These are phyloP conservation scores for Teleogryllus occipitalis DNA, from an alignment of 1,140 invertebrate species.

Conservation along the genomic window DNA sequence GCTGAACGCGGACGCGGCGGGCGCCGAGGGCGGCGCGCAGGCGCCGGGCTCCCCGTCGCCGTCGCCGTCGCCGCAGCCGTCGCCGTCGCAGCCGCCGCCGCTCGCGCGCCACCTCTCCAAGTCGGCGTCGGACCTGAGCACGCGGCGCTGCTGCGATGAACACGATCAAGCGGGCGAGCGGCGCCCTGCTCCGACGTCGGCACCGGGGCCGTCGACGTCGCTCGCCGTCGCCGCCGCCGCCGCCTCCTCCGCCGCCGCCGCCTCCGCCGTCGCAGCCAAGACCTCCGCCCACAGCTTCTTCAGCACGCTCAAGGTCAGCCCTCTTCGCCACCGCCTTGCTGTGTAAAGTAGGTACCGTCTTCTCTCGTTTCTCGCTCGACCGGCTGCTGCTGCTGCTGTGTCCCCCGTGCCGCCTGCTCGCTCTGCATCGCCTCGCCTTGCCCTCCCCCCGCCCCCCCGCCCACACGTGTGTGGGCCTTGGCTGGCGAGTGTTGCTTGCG, in stretches of 20 bases:
- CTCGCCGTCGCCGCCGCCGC: slow-evolving; percentile 29
- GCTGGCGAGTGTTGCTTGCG: too few species aligned
- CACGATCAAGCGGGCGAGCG: slow-evolving; percentile 21
- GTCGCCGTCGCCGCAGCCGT: not conserved
- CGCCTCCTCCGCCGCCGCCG: slow-evolving; percentile 33
- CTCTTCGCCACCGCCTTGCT: not conserved
- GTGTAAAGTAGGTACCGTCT: not conserved
- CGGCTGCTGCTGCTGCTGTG: too few species aligned
- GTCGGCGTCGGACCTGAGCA: slow-evolving; percentile 39
- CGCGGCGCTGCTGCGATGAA: slow-evolving; percentile 18
- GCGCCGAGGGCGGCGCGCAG: not conserved
- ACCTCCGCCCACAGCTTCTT: slow-evolving; percentile 55
- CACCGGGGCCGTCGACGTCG: slow-evolving; percentile 29
- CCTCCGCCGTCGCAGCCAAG: slow-evolving; percentile 45
- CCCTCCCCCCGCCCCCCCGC: too few species aligned
- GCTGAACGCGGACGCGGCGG: slow-evolving; percentile 21
- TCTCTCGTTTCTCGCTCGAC: too few species aligned
- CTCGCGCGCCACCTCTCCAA: slow-evolving; percentile 36
- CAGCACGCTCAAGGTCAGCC: slow-evolving; percentile 47
- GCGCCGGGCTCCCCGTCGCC: too few species aligned
- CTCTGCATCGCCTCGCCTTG: too few species aligned
- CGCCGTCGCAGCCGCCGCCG: slow-evolving; percentile 12
- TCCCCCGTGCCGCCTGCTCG: too few species aligned
- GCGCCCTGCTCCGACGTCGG: slow-evolving; percentile 35
- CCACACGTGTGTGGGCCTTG: too few species aligned